Conservation (phyloP, 2,797 vertebrate genomes). For the Masticophis lateralis region DNA sequence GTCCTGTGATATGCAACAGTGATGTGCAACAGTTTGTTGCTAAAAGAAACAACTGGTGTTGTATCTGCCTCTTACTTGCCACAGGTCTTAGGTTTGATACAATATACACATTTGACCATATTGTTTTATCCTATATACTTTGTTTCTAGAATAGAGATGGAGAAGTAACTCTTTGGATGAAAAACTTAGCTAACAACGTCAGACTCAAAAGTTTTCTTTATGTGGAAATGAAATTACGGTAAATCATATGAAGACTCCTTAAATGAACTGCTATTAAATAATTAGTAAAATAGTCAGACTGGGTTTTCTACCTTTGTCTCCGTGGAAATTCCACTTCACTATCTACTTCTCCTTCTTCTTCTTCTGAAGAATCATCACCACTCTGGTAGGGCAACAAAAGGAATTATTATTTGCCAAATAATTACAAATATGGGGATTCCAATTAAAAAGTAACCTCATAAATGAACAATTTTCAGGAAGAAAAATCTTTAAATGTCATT, state of each 20-base stretch:
- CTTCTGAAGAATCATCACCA: slow-evolving; percentile 95
- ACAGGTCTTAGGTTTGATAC: background rate
- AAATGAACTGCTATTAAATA: slow-evolving; percentile 11
- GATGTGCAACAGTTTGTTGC: background rate
- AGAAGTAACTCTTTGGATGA: background rate
- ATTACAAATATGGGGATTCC: background rate
- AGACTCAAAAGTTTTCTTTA: background rate
- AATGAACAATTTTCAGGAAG: background rate
- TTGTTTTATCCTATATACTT: background rate
- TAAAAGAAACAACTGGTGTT: background rate
- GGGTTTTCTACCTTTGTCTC: slow-evolving; percentile 86
- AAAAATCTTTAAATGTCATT: background rate
- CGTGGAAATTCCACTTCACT: slow-evolving; percentile 99
- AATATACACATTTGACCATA: background rate
- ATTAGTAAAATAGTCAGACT: slow-evolving; percentile 27
- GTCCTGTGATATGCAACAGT: background rate
- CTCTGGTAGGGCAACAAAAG: slow-evolving; percentile 73
- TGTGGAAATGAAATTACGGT: background rate
- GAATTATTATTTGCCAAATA: background rate
- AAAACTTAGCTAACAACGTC: background rate
- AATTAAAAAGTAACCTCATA: background rate
- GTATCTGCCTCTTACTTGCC: background rate
- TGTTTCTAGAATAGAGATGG: background rate
- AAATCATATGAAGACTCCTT: background rate
- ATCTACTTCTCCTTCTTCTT: slow-evolving; percentile 98